phyloP scores from a whole-genome alignment of 2,888 invertebrate genomes.

The Oligia latruncula region DNA sequence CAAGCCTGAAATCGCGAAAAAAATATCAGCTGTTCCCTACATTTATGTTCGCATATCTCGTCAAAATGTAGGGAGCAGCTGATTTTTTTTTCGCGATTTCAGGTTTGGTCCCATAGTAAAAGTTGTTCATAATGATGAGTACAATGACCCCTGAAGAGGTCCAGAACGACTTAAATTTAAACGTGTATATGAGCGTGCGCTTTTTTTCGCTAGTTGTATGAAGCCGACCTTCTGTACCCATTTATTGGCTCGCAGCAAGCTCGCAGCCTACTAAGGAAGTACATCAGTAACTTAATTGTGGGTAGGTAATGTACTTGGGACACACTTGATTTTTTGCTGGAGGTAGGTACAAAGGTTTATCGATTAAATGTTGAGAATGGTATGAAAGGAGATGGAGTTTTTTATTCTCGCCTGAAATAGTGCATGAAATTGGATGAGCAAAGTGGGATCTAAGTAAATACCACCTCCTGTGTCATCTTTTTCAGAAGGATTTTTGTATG shows the following conservation, averaged over 20 bases:
- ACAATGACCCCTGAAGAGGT: too few species aligned
- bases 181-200: too few species aligned
- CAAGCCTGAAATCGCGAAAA: too few species aligned
- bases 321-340: constrained; percentile 41
- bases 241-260: not conserved
- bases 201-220: not conserved
- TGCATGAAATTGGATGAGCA: constrained; percentile 42
- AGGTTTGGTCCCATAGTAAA: too few species aligned
- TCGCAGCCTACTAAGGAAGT: constrained; percentile 35
- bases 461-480: not conserved
- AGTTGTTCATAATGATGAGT: too few species aligned
- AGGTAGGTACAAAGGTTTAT: constrained; percentile 19
- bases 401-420: not conserved
- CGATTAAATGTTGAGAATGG: constrained; percentile 23
- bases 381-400: not conserved
- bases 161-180: too few species aligned
- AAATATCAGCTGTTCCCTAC: too few species aligned
- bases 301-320: constrained; percentile 30
- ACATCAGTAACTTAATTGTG: constrained; percentile 61
- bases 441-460: constrained; percentile 22
- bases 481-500: not conserved
- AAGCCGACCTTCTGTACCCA: constrained; percentile 5
- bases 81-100: too few species aligned
- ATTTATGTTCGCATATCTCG: too few species aligned
- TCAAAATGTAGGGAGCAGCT: too few species aligned